Percentiles rank a stretch among this genome's conserved stretches.
Conservation (phyloP, 2,888 invertebrate species). For the Orthosia gracilis region DNA sequence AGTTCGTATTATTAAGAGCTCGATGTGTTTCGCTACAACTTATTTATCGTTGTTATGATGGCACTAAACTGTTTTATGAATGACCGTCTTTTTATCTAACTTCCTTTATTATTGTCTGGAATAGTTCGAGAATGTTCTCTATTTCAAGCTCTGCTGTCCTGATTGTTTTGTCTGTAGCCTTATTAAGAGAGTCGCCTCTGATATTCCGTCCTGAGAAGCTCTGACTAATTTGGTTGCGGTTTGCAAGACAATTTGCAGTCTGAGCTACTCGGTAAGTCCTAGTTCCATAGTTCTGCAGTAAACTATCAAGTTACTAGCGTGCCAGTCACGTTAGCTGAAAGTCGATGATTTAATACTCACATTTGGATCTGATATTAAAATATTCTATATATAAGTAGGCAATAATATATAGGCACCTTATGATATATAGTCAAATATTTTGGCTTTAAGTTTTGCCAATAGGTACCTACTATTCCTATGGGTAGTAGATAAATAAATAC, state of each 20-base stretch:
- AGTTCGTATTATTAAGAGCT: constrained; percentile 32
- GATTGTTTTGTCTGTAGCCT: neutral
- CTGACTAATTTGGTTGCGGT: neutral
- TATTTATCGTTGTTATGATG: constrained; percentile 30
- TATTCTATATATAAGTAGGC: too few species aligned
- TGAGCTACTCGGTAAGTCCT: neutral
- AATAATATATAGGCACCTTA: too few species aligned
- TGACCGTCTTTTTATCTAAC: constrained; percentile 13
- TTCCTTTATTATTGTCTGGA: neutral
- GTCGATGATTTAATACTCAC: neutral
- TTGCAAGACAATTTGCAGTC: neutral
- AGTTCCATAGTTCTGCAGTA: neutral
- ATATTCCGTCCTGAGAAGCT: neutral
- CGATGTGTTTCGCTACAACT: constrained; percentile 24
- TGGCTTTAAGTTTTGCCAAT: too few species aligned
- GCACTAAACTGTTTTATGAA: constrained; percentile 15
- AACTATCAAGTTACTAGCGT: neutral
- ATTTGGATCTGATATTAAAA: neutral
- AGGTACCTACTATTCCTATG: too few species aligned
- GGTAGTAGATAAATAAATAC: too few species aligned
- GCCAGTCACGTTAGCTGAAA: neutral
- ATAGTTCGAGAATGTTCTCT: constrained; percentile 6
- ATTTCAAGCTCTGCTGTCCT: neutral
- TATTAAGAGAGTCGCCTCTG: neutral
- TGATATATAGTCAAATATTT: too few species aligned